Evolutionary conservation across 2,797 vertebrate genomes (phyloP), one percentile per base, ranked within the genome.

Genomic region (Furcifer pardalis): DNA sequence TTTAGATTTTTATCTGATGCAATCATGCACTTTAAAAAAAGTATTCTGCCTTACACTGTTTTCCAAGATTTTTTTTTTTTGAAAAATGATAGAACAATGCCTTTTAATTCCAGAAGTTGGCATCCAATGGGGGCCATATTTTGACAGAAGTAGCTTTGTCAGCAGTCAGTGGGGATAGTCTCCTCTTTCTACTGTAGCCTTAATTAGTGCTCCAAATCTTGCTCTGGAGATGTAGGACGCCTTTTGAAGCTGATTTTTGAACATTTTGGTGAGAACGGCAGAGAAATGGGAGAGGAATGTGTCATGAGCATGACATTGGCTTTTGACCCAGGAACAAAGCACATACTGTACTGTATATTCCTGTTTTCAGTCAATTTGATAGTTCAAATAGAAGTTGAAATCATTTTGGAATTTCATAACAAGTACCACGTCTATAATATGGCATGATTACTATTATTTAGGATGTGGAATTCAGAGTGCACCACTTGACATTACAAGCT

Each of bases 401-500:
- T 75, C 5, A 13, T 85, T 8, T 44, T 75, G 27, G 30, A 56
- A 79, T 84, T 79, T 52, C 32, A 73, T 44, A 68, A 30, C 42
- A 32, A 30, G 4, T 37, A 2, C 27, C n/a, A 25, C 59, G 65
- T 66, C 62, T 44, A 7, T 80, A 66, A n/a, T 35, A 59, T 68
- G 37, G 21, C 30, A 76, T 37, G 25, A 81, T 81, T 81, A 30
- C 56, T 46, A 81, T 68, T 75, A 46, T 81, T 69, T 37, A 35
- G 12, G 66, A 35, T 30, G 42, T 30, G 8, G 46, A 59, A 74
- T 63, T 74, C 63, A 52, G 32, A 42, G 35, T 59, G 71, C 40
- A 81, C 76, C 37, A 56, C 37, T 44, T 75, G 5, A 32, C 46
- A 35, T 81, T 80, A 60, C 35, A 84, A 63, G n/a, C n/a, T n/a